Base-by-base conservation (phyloP, 2,113 vertebrate species). In the Dascyllus trimaculatus region DNA sequence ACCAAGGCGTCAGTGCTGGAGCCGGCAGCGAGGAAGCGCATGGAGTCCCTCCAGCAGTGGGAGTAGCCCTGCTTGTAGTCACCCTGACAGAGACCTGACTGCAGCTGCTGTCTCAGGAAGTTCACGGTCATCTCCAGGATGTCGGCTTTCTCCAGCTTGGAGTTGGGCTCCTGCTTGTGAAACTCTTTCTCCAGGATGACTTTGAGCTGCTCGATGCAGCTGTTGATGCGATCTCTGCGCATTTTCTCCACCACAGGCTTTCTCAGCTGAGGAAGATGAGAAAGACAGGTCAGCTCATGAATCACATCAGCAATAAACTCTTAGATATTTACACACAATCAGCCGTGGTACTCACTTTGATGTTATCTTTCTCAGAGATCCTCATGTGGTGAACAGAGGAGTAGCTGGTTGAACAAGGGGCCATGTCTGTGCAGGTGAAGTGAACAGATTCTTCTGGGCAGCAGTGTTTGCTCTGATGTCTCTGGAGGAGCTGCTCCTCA, bases 181-280 rank as follows among this genome's bases (percentile, higher is more conserved):
- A 97, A 96, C 87, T 96, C 95, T 69, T 96, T 96, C 88, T 96
- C 96, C 91, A 96, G 90, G n/a, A 96, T 94, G 68, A 89, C 32
- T 82, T 94, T 95, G 22, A 96, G 93, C 78, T 96, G 94, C 74
- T 95, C 95, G 11, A 96, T 96, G 93, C 95, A 94, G 85, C 77
- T 91, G 88, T 96, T 96, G 72, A 96, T 95, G 52, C 95, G 95
- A 71, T 96, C 95, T 52, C 96, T 84, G 40, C 96, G 96, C 96
- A 96, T 96, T 71, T 97, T 98, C 88, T 97, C 96, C 83, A 97
- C 96, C 29, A 95, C 65, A 0, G 96, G 96, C 81, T 97, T 98
- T 81, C 96, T 95, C 78, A 96, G 71, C 97, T 98, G 89, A 0
- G 62, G 60, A 49, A 75, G 58, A 60, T 61, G 5, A 73, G 43